Evolutionary conservation across 2,888 invertebrate genomes (phyloP), one percentile per base, ranked within the genome.

Genomic region (Andrena haemorrhoa): DNA sequence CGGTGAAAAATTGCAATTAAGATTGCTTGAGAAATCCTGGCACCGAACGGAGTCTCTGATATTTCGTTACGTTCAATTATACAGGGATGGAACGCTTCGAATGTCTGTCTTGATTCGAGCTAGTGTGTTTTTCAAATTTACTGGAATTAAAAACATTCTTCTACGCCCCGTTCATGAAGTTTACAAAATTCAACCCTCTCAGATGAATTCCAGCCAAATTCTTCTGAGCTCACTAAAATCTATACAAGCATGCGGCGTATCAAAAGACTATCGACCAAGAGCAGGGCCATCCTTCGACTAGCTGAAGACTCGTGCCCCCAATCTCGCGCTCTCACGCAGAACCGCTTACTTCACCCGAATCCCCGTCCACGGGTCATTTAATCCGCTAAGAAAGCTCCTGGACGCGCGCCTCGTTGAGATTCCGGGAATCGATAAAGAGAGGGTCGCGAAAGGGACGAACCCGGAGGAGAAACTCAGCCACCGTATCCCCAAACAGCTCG

Each of bases 401-500:
- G 58, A 35, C 58, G 66, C 66, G 12, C 41, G 23, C 20, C 51
- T 51, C 53, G 10, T 16, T 23, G 70, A 49, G 41, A 77, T 77
- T 77, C 79, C 23, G 41, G 47, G 26, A 35, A 80, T 72, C 79
- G 66, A 80, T 79, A 63, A 61, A 26, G 47, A 66, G 65, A 23
- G 26, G 53, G 56, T 47, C 56, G 26, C n/a, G 60, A 41, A 66
- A 70, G 76, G 51, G 31, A 26, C 12, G n/a, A n/a, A 16, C 12
- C 53, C 56, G 23, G 26, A 35, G 26, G 10, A 33, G 35, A 53
- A 33, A 23, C 47, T 4, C 58, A n/a, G 20, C 72, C 79, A 56
- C 56, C 79, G 79, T 72, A 68, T 80, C 68, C 33, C 66, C 79
- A 60, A 51, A 7, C 66, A 72, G 63, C 33, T 63, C 31, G 79